Base-by-base conservation (phyloP, 37 sponge, comb jelly and placozoan species). In the Agelas oroides region DNA sequence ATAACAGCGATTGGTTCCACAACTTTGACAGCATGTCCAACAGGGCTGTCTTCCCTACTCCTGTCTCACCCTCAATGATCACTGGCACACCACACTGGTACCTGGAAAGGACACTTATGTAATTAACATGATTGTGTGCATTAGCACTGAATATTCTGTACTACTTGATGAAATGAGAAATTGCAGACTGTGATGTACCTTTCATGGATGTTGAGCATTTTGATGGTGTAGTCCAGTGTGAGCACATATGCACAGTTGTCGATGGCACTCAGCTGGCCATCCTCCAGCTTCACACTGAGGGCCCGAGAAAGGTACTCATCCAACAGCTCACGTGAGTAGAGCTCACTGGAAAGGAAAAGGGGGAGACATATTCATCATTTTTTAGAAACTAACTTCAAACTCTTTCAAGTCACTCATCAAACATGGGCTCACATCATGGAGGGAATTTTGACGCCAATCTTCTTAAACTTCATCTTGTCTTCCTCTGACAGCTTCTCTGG, bases 21-120 rank as follows among this genome's bases (percentile, higher is more conserved):
- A 96, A 79, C 28, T 77, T 82, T n/a, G 91, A 87, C 79, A 96
- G 64, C 92, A 96, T 94, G 66, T 96, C 89, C 16, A 96, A 68
- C 54, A 96, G 85, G 40, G 89, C 89, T 19, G 97, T 97, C 82
- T 97, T 97, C 24, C 97, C 97, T 53, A 97, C 97, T 19, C 97
- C 97, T 74, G 97, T 97, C 78, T 97, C 97, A 57, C 97, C 97
- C 65, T 94, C 95, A 36, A 97, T 94, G 72, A 97, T 90, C 31
- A 97, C 97, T 17, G 97, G 97, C 16, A 94, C 76, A 17, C 92
- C 84, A 86, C 92, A 91, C 79, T 86, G 84, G 24, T 81, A 69
- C 46, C 46, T 46, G 46, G n/a, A n/a, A n/a, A n/a, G 18, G 18
- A 56, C 15, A 19, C 58, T 18, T 18, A 56, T 19, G 58, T 56